A percentile compares a stretch with the other conserved stretches of the same genome.
Evolutionary conservation across 2,113 vertebrate genomes (phyloP).

Genomic region (Toxotes chatareus): DNA sequence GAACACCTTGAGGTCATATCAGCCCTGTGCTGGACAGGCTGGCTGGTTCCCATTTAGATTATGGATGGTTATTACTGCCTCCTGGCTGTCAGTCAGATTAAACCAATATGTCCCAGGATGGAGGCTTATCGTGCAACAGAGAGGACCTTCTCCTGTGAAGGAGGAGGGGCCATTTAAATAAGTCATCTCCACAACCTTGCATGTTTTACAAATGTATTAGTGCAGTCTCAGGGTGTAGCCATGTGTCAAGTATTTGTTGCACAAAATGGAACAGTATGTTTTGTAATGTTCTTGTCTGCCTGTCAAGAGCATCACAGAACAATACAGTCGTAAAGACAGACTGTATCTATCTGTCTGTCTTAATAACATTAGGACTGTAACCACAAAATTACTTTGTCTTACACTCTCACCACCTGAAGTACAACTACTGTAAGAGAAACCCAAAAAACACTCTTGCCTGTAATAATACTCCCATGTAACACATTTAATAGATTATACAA

Average conservation of each 20-base stretch:
- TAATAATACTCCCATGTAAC: not conserved
- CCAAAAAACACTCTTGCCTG: not conserved
- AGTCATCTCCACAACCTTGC: conserved; percentile 56
- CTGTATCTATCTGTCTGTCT: not conserved
- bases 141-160: conserved; percentile 65
- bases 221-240: conserved; percentile 13
- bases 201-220: conserved; percentile 60
- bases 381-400: not conserved
- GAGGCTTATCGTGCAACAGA: conserved; percentile 66
- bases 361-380: not conserved
- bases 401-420: not conserved
- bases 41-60: conserved; percentile 79
- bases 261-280: conserved; percentile 8
- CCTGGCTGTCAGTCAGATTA: conserved; percentile 81
- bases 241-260: conserved; percentile 34
- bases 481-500: not conserved
- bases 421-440: not conserved
- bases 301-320: not conserved
- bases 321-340: not conserved
- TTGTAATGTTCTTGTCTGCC: not conserved
- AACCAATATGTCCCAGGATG: conserved; percentile 77
- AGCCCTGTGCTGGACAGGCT: conserved; percentile 55
- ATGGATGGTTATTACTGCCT: conserved; percentile 81
- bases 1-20: conserved; percentile 81
- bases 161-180: conserved; percentile 68